Evolutionary conservation across 2,797 vertebrate genomes (phyloP).

Genomic region (Sitta carolinensis): DNA sequence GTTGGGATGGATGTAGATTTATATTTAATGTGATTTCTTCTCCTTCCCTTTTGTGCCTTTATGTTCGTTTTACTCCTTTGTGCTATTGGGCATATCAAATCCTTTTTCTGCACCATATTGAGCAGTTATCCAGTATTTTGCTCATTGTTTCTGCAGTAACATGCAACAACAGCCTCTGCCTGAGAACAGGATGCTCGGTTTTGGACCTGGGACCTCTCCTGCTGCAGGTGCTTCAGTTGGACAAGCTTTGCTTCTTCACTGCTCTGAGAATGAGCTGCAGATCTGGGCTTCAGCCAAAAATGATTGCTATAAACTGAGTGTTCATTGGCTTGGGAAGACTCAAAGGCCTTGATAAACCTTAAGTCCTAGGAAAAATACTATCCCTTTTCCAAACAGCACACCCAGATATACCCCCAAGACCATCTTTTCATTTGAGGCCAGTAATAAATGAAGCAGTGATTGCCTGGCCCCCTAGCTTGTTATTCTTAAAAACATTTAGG

Average conservation of each 20-base stretch:
- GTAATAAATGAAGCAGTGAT: not conserved
- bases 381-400: not conserved
- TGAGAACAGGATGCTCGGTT: not conserved
- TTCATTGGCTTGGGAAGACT: not conserved
- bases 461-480: fast-evolving
- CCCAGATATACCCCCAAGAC: not conserved
- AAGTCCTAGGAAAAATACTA: not conserved
- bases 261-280: not conserved
- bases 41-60: not conserved
- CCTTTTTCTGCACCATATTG: not conserved
- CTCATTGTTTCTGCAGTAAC: not conserved
- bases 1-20: not conserved
- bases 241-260: not conserved
- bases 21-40: not conserved
- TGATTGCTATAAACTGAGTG: not conserved
- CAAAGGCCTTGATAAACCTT: not conserved
- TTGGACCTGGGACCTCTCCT: not conserved
- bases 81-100: not conserved
- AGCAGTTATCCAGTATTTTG: not conserved
- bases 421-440: not conserved
- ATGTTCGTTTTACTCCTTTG: not conserved
- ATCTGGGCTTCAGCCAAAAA: not conserved
- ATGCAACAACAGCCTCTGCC: not conserved
- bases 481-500: not conserved
- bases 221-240: not conserved